Base-by-base conservation (phyloP, 2,888 invertebrate species). In the Deilephila porcellus region DNA sequence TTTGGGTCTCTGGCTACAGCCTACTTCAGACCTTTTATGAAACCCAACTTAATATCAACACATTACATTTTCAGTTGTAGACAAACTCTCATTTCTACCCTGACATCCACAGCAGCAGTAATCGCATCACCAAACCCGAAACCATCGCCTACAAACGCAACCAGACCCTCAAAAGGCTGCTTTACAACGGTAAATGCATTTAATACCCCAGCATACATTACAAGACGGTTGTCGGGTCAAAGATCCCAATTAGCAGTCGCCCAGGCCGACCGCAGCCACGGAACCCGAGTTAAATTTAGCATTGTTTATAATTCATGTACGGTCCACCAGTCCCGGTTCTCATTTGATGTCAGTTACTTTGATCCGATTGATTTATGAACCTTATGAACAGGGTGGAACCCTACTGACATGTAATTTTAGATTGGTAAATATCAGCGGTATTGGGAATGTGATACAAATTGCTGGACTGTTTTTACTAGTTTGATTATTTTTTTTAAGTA, bases 221-320 rank as follows among this genome's bases (percentile, higher is more conserved):
- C n/a, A n/a, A 19, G 63, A 25, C 25, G n/a, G 37, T 20, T 11
- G 37, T 20, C 37, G 45, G 45, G 14, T 45, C 25, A 67, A 64
- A 64, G 52, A 25, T 52, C 67, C 52, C 67, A 67, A 67, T 67
- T 52, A 67, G 67, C 19, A 52, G 34, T 67, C 67, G 20, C 67
- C 17, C 52, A 37, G 67, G 52, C 45, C 67, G 45, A 25, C 67
- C 67, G 25, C 67, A 67, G 63, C 29, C 6, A 25, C 60, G 60
- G 45, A 56, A 34, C 52, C 67, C 45, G 52, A 52, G 67, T 67
- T 67, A 67, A 67, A 67, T 67, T 67, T 67, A 67, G 67, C 67
- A 14, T 25, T 67, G 67, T 67, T 67, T 67, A 67, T 64, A 64
- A 64, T 67, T 67, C 67, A 67, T 52, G 25, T 25, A 52, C 52